Percentiles rank a stretch among this genome's conserved stretches.
Conservation (phyloP, 2,888 invertebrate genomes). For the Incurvaria masculella region DNA sequence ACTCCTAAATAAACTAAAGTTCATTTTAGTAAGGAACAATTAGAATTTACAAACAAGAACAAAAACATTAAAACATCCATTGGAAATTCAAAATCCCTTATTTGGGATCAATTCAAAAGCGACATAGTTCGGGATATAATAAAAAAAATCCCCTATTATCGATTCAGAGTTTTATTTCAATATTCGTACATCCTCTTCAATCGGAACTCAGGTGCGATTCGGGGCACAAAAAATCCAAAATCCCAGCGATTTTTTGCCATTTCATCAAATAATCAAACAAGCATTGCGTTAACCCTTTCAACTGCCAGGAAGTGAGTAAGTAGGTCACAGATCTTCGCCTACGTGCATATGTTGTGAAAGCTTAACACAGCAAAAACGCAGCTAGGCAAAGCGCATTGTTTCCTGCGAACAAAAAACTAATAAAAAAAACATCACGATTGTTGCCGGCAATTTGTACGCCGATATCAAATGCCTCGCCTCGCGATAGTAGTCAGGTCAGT, state of each 20-base stretch:
- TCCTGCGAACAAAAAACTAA: conserved; percentile 28
- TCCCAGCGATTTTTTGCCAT: background rate
- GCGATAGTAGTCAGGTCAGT: conserved; percentile 21
- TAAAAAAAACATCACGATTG: conserved; percentile 41
- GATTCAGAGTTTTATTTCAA: too few species aligned
- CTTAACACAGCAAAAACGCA: conserved; percentile 26
- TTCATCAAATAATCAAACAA: conserved; percentile 10
- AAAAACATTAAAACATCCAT: too few species aligned
- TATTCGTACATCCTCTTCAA: background rate
- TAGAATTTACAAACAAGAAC: too few species aligned
- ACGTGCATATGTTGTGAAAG: conserved; percentile 56
- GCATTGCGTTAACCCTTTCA: conserved; percentile 50
- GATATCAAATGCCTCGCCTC: conserved; percentile 14
- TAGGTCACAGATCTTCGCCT: conserved; percentile 42
- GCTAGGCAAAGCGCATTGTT: conserved; percentile 40
- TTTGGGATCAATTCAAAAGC: too few species aligned
- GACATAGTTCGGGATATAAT: too few species aligned
- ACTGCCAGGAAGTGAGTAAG: conserved; percentile 51
- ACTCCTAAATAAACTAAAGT: too few species aligned
- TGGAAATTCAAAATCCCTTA: too few species aligned
- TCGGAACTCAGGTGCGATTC: background rate
- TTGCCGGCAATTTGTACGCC: conserved; percentile 51
- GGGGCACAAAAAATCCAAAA: background rate
- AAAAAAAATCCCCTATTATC: too few species aligned
- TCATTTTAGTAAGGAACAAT: too few species aligned